Base-by-base conservation (phyloP, 2,888 invertebrate genomes). In the Hydrotaea diabolus region DNA sequence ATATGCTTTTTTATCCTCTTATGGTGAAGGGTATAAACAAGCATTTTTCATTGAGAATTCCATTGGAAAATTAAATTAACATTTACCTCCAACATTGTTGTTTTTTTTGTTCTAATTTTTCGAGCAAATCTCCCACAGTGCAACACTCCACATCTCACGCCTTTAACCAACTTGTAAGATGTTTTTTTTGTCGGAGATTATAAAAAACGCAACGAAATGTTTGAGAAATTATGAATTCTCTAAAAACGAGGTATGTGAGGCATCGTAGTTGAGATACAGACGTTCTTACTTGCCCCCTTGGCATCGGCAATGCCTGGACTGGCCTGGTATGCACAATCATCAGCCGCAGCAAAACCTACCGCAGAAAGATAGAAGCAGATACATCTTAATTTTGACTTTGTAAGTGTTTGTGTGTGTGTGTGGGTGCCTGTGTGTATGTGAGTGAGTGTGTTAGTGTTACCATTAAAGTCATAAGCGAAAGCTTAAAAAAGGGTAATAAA, bases 401-500 rank as follows among this genome's bases (percentile, higher is more conserved):
- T n/a, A 53, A 0, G 2, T 21, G 15, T 11, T 26, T 19, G 23
- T 43, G 17, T 21, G 26, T 19, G 43, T 53, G 46, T 31, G 69
- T 66, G 23, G 11, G 17, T 59, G 64, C 7, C 49, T 59, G 26
- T 57, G 81, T 23, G 66, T 49, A 69, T 43, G n/a, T n/a, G n/a
- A n/a, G n/a, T n/a, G n/a, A n/a, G n/a, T n/a, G n/a, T n/a, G n/a
- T n/a, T n/a, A n/a, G 53, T 21, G 36, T 77, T 79, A 53, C 85
- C 77, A 80, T 82, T 85, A 69, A 82, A 76, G 55, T 85, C 80
- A 80, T 77, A 80, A 84, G 82, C 80, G 79, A 83, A 87, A 76
- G 83, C 86, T 86, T 86, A 85, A 86, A 86, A 87, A 87, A 87
- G 88, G 86, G 89, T 89, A 91, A 91, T 91, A 91, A 91, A 91